phyloP scores from a whole-genome alignment of 2,113 vertebrate genomes.

The Leptosomus discolor region DNA sequence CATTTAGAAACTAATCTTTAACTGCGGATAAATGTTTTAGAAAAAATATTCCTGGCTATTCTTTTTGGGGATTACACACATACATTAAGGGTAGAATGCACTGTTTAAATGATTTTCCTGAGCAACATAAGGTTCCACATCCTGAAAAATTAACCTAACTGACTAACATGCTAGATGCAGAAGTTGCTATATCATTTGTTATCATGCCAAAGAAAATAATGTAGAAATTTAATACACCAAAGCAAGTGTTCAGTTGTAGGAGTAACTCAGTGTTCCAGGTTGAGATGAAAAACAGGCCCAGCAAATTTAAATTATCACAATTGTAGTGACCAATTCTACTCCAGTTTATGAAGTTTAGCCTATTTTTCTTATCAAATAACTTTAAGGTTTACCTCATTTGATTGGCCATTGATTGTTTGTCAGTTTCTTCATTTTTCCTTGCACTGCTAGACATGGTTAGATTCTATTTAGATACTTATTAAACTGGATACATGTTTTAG shows the following conservation, averaged over 20 bases:
- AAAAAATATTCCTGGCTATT: background rate
- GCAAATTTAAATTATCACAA: background rate
- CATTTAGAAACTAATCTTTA: background rate
- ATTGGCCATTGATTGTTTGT: background rate
- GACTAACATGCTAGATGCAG: background rate
- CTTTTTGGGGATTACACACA: background rate
- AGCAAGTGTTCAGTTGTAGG: background rate
- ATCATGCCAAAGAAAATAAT: background rate
- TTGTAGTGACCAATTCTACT: background rate
- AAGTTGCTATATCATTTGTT: background rate
- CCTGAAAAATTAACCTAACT: conserved; percentile 21
- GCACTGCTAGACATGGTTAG: background rate
- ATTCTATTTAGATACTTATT: background rate
- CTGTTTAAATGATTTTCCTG: conserved; percentile 8
- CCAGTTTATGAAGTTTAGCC: background rate
- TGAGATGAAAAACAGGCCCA: background rate
- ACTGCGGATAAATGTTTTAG: background rate
- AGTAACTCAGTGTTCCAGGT: background rate
- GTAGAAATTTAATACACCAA: background rate
- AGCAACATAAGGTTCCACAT: background rate
- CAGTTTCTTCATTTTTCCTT: background rate
- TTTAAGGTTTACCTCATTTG: background rate
- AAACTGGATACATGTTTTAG: background rate
- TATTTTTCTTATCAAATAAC: background rate
- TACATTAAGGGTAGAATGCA: background rate